Base-by-base conservation (phyloP, 2,113 vertebrate genomes). In the Pelecanoides urinatrix region DNA sequence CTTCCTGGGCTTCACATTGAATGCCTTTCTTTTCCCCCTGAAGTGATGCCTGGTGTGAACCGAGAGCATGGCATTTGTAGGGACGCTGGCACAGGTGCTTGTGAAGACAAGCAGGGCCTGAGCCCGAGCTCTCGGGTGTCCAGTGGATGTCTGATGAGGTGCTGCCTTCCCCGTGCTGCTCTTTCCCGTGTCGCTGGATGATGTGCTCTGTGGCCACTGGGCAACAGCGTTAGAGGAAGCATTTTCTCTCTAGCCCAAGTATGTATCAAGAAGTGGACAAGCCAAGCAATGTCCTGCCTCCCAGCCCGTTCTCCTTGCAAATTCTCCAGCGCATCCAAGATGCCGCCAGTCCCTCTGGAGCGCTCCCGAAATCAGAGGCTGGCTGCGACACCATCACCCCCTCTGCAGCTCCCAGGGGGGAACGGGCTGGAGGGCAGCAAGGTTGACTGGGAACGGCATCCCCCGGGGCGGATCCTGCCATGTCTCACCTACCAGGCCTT, bases 111-210 rank as follows among this genome's bases (percentile, higher is more conserved):
- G 65, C 30, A 34, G n/a, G 38, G 34, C 32, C 42, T 22, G 38
- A 30, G 45, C n/a, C 26, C 0, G 1, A 45, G 70, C 73, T 42
- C 38, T 4, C 1, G 1, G 10, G 16, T 45, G 23, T 13, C 32
- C 2, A 1, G 6, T 0, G 2, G 27, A 1, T 36, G 25, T 6
- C 42, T 1, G 6, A 4, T 1, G 49, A 65, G 32, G 13, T 32
- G 66, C 61, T 36, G 32, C 50, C 52, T 23, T 27, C 52, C 45
- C 47, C 0, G 0, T 16, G 13, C 42, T 0, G 0, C 62, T 74
- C 40, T 10, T 16, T 8, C 49, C 55, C 0, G 0, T 14, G 15
- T 26, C 1, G 0, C 45, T 67, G 81, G 30, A 13, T 23, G n/a
- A 23, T 7, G 10, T 0, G 3, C 38, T n/a, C 59, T 38, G 72